Conservation (phyloP, 2,113 vertebrate species). For the Heterotis niloticus region DNA sequence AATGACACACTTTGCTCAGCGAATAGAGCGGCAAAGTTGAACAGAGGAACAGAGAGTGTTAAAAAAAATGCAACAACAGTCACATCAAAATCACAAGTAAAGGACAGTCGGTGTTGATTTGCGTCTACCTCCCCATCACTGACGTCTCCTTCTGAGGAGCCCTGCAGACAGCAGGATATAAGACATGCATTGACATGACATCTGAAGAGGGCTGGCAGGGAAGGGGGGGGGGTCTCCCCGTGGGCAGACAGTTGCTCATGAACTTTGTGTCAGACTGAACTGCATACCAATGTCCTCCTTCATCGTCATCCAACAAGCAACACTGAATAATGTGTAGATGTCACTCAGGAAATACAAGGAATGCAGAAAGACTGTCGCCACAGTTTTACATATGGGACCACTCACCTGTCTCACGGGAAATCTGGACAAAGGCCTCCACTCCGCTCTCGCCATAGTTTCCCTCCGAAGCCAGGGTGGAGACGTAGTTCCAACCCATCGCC, state of each 20-base stretch:
- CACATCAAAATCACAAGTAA: neutral
- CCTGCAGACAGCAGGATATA: neutral
- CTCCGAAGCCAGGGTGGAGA: conserved; percentile 80
- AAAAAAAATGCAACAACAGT: neutral
- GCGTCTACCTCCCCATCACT: neutral
- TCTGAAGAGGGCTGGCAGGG: neutral
- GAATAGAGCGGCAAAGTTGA: neutral
- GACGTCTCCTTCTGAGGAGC: neutral
- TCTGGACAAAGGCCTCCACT: conserved; percentile 80
- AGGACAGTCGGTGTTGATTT: neutral
- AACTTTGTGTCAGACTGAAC: neutral
- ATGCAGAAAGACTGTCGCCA: neutral
- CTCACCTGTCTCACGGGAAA: conserved; percentile 79
- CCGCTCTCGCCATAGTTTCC: conserved; percentile 86
- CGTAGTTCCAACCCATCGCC: conserved; percentile 85
- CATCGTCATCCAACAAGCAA: neutral
- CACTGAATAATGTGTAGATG: neutral
- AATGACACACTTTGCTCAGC: conserved; percentile 11
- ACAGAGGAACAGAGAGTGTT: neutral
- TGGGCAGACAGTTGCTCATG: neutral
- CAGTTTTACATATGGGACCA: neutral
- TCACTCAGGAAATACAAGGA: neutral
- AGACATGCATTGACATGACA: neutral
- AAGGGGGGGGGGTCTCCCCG: neutral
- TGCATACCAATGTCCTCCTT: neutral